Evolutionary conservation across 2,113 vertebrate species (phyloP).

Genomic region (Chloropsis cyanopogon): DNA sequence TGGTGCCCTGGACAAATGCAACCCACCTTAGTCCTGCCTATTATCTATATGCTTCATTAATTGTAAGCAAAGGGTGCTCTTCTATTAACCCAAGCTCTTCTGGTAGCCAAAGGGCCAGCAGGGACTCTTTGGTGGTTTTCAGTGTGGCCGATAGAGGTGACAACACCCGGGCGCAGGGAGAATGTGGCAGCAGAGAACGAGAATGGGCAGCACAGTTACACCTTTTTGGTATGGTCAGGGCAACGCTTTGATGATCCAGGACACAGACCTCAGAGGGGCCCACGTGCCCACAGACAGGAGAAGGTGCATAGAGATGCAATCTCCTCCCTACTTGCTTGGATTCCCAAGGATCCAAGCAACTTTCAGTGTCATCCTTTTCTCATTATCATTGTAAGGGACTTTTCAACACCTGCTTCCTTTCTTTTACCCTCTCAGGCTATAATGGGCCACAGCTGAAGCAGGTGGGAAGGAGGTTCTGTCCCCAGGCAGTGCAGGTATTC

Average conservation of each 20-base stretch:
- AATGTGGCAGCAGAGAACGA: background rate
- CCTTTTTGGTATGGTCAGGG: too few relatives aligned
- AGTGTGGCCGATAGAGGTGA: background rate
- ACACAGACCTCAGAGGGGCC: background rate
- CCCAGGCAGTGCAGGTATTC: background rate
- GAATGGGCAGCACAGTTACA: background rate
- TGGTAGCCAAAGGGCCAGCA: background rate
- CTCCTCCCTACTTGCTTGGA: background rate
- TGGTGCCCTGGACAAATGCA: background rate
- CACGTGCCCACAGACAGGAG: background rate
- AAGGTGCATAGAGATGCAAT: background rate
- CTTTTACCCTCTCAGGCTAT: background rate
- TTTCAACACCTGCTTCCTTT: background rate
- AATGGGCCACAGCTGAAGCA: background rate
- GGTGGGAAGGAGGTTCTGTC: background rate
- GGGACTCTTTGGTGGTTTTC: background rate
- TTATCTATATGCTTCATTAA: background rate
- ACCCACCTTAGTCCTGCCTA: background rate
- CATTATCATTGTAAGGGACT: background rate
- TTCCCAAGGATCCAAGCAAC: background rate
- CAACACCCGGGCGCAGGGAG: background rate
- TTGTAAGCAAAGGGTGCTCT: background rate
- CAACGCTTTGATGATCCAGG: background rate
- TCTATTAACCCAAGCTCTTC: background rate
- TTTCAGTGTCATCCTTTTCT: background rate